A percentile compares a stretch with the other conserved stretches of the same genome.
These are phyloP conservation scores for Tarsius wallacei DNA, from an alignment of 2,797 vertebrate genomes.

Conservation along the genomic window DNA sequence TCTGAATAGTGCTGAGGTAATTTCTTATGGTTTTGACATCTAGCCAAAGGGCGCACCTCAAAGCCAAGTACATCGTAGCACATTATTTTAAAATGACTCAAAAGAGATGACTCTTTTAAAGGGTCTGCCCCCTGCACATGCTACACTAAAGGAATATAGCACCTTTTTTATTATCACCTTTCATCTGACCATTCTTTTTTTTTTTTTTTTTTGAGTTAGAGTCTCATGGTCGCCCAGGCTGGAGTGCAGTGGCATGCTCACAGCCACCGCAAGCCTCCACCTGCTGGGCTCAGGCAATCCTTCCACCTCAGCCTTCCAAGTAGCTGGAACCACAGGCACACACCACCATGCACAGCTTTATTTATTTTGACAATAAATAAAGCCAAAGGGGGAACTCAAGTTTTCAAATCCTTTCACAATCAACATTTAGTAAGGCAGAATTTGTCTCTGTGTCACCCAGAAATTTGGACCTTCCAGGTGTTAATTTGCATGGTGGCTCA, in stretches of 20 bases:
- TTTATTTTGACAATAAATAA: slow-evolving; percentile 65
- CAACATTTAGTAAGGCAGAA: slow-evolving; percentile 2
- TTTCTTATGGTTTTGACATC: slow-evolving; percentile 39
- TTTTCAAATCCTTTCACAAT: slow-evolving; percentile 60
- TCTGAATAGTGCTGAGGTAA: neutral
- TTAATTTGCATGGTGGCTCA: neutral
- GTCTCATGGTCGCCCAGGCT: no score
- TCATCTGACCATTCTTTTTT: neutral
- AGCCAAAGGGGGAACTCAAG: neutral
- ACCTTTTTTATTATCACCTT: neutral
- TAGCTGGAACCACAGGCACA: no score
- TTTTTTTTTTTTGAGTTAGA: neutral
- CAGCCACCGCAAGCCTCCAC: no score
- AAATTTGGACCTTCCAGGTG: neutral
- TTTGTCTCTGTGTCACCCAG: neutral
- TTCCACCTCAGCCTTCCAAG: no score
- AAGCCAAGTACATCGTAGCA: neutral
- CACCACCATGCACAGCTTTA: no score
- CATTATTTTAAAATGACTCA: slow-evolving; percentile 65
- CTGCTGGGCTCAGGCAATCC: no score
- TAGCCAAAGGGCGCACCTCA: neutral
- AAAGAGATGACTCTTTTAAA: slow-evolving; percentile 26
- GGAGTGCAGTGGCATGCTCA: no score
- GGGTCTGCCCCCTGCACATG: neutral
- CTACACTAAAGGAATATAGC: neutral